Evolutionary conservation across 2,113 vertebrate species (phyloP).

Genomic region (Casuarius casuarius): DNA sequence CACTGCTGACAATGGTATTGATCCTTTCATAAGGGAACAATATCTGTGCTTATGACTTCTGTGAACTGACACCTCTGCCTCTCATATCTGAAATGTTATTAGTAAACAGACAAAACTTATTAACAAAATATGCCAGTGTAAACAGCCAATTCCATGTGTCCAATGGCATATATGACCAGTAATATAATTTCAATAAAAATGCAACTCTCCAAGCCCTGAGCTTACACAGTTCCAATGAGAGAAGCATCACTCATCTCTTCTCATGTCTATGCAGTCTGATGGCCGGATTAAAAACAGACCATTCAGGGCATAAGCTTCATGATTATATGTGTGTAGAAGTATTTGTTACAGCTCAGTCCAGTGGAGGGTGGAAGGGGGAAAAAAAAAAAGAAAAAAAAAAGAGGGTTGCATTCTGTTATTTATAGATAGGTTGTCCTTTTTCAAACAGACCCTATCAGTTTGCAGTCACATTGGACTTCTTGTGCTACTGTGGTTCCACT

Average conservation of each 20-base stretch:
- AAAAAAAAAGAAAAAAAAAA: not conserved
- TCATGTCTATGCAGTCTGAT: not conserved
- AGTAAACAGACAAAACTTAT: not conserved
- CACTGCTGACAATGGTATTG: not conserved
- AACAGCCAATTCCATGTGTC: not conserved
- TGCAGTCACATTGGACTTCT: not conserved
- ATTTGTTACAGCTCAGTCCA: not conserved
- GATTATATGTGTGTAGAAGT: not conserved
- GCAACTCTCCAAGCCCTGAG: not conserved
- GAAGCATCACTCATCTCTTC: slow-evolving; percentile 1
- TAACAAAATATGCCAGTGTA: not conserved
- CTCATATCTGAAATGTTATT: not conserved
- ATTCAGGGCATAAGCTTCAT: not conserved
- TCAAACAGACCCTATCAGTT: not conserved
- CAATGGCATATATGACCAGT: not conserved
- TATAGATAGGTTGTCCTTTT: not conserved
- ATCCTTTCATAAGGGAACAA: not conserved
- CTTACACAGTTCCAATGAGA: not conserved
- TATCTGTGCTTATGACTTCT: not conserved
- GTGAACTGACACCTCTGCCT: not conserved
- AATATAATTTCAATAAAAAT: not conserved
- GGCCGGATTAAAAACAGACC: not conserved
- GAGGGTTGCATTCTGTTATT: not conserved
- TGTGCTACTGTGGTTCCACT: not conserved
- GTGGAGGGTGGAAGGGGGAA: not conserved